These are phyloP conservation scores for Eupsilia transversa DNA, from an alignment of 2,888 invertebrate species.

Conservation along the genomic window DNA sequence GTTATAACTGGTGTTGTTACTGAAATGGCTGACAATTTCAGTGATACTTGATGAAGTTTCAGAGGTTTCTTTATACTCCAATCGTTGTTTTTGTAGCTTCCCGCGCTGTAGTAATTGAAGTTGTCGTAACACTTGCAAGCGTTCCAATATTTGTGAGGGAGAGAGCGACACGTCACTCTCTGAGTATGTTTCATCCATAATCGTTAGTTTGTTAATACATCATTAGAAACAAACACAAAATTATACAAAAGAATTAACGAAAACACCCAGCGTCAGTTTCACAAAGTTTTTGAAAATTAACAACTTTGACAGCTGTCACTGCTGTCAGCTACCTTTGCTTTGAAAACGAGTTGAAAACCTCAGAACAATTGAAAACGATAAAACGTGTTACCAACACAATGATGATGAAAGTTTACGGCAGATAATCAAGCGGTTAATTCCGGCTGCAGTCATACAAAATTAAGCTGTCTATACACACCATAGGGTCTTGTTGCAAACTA, in stretches of 20 bases:
- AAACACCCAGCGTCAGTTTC: conserved; percentile 30
- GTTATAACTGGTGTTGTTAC: conserved; percentile 85
- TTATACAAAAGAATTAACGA: conserved; percentile 25
- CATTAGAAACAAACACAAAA: conserved; percentile 3
- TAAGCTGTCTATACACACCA: too few relatives aligned
- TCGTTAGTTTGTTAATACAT: background rate
- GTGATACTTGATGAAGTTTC: conserved; percentile 82
- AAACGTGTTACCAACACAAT: conserved; percentile 15
- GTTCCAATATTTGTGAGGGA: conserved; percentile 85
- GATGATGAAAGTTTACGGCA: background rate
- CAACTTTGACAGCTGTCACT: conserved; percentile 39
- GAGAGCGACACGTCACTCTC: conserved; percentile 85
- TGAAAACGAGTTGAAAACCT: too few relatives aligned
- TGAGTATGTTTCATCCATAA: conserved; percentile 84
- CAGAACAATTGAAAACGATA: too few relatives aligned
- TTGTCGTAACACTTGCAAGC: conserved; percentile 84
- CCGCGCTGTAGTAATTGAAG: conserved; percentile 85
- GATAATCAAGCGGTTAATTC: background rate
- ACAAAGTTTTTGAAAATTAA: conserved; percentile 52
- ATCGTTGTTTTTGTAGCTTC: conserved; percentile 85
- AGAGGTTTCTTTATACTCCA: conserved; percentile 80
- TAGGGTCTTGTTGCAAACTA: too few relatives aligned
- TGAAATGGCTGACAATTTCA: conserved; percentile 87
- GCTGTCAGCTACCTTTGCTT: too few relatives aligned
- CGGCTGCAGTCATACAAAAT: too few relatives aligned